Base-by-base conservation (phyloP, 2,888 invertebrate genomes). In the Acrobasis consociella region DNA sequence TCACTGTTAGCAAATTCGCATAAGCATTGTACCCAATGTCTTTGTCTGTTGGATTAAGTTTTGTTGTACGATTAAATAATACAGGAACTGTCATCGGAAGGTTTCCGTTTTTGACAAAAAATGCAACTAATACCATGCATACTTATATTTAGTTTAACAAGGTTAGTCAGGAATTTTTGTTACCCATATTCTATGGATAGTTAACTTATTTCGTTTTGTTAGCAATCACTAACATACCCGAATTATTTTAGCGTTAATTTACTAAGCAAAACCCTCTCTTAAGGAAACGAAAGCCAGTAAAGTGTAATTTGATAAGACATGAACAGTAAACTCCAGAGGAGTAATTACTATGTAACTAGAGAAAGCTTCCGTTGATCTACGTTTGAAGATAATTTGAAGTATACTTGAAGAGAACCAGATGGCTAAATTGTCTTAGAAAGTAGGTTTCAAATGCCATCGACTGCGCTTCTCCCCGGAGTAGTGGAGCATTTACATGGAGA, bases 331-430 rank as follows among this genome's bases (percentile, higher is more conserved):
- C 15, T 10, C 11, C 7, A 1, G n/a, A 38, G 0, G 17, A 56
- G 56, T 56, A 56, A 56, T 56, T 56, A 56, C 42, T 42, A 3
- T 42, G 56, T 39, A 42, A 56, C 51, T n/a, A 51, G 60, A 51
- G 60, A 60, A 60, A 60, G 60, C 60, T 60, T 60, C 56, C 42
- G 56, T 56, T 56, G 56, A 56, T 56, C 39, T 56, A 56, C 17
- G 56, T 42, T 56, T 5, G 9, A 5, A 39, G 56, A 56, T 60
- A 60, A 50, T 60, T 60, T 60, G 51, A 50, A 38, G 39, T 37
- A 15, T 50, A 37, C 50, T 16, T 38, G 60, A 60, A 38, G 38
- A 50, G 50, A 38, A 60, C 38, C 51, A 60, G 60, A 60, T 60
- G 51, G 15, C 39, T 60, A 49, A 58, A 49, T 49, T 60, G 60